Conservation (phyloP, 2,888 invertebrate species). For the Calliopum simillimum region DNA sequence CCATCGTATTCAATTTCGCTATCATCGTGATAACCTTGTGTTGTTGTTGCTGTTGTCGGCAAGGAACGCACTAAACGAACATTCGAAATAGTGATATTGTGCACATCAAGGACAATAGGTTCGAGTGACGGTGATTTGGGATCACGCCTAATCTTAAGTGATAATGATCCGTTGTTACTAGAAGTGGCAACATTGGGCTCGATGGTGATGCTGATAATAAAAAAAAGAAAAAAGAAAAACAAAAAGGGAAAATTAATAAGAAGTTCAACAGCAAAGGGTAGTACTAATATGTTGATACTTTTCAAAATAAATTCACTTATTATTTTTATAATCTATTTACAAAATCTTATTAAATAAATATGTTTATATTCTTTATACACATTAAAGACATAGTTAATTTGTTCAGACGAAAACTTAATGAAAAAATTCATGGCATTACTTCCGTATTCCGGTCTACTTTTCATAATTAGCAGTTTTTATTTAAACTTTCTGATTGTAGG, state of each 20-base stretch:
- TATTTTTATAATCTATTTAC: too few relatives aligned
- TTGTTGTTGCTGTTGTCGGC: slow-evolving; percentile 1
- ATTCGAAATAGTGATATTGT: slow-evolving; percentile 63
- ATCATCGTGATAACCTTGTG: slow-evolving; percentile 43
- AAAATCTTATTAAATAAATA: too few relatives aligned
- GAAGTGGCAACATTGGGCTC: slow-evolving; percentile 63
- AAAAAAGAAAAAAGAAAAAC: slow-evolving; percentile 38
- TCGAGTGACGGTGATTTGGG: slow-evolving; percentile 55
- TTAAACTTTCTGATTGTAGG: background rate
- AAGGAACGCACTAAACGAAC: slow-evolving; percentile 56
- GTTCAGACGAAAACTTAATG: background rate
- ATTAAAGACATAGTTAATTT: too few relatives aligned
- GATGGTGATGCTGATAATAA: slow-evolving; percentile 63
- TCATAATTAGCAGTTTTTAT: too few relatives aligned
- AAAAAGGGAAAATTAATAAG: background rate
- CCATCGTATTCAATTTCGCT: slow-evolving; percentile 61
- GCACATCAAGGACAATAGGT: slow-evolving; percentile 65
- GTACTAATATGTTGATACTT: background rate
- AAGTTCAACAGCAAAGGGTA: background rate
- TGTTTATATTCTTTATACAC: too few relatives aligned
- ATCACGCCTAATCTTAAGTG: slow-evolving; percentile 62
- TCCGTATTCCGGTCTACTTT: background rate
- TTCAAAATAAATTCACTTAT: background rate
- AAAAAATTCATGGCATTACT: background rate
- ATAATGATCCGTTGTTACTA: slow-evolving; percentile 61